phyloP scores from a whole-genome alignment of 2,113 vertebrate species.

The Notechis scutatus region DNA sequence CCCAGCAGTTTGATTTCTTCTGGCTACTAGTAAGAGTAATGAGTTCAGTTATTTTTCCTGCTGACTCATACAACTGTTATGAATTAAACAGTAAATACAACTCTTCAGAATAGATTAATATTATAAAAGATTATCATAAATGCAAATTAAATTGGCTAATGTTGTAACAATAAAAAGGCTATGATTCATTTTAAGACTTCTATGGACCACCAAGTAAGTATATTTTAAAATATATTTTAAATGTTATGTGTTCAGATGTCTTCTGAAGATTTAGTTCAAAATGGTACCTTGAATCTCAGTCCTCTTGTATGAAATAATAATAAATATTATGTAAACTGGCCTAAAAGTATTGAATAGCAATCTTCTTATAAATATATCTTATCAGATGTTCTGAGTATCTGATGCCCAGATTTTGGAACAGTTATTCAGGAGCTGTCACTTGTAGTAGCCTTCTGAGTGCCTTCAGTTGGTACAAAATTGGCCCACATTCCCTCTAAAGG shows the following conservation, averaged over 20 bases:
- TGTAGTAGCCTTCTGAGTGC: neutral
- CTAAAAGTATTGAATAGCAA: neutral
- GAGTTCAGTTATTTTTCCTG: conserved; percentile 15
- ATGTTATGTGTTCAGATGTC: neutral
- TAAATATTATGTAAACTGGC: neutral
- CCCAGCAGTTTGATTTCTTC: conserved; percentile 1
- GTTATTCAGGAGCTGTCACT: neutral
- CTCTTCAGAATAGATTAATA: neutral
- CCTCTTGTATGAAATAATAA: neutral
- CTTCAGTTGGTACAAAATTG: neutral
- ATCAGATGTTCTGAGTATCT: neutral
- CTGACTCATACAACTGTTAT: neutral
- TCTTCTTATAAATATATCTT: neutral
- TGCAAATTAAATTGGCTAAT: neutral
- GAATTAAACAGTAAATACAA: neutral
- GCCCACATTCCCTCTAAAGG: no score
- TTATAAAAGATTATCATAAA: neutral
- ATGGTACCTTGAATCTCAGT: neutral
- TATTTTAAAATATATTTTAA: neutral
- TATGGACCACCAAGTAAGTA: neutral
- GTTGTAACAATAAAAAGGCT: neutral
- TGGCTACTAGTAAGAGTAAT: conserved; percentile 43
- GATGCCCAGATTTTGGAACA: neutral
- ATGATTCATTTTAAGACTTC: neutral
- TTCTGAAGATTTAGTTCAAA: neutral